Evolutionary conservation across 2,113 vertebrate genomes (phyloP).

Genomic region (Tenrec ecaudatus): DNA sequence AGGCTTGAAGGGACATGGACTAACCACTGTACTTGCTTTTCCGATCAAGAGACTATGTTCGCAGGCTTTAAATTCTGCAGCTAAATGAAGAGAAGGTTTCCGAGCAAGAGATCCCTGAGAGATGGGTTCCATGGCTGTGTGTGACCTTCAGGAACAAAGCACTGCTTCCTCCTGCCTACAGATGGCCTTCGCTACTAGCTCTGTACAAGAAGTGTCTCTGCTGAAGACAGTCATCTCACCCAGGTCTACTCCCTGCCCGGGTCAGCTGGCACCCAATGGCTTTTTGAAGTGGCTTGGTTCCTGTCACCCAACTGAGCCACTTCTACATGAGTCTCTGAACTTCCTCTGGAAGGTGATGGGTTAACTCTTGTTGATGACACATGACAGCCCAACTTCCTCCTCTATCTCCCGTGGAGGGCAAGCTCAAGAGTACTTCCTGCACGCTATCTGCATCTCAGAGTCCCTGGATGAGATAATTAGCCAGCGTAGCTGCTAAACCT

Average conservation of each 20-base stretch:
- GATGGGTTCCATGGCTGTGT: neutral
- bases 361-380: fast-evolving
- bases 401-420: neutral
- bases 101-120: too few relatives aligned
- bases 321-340: neutral
- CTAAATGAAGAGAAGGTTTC: neutral
- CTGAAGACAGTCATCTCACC: neutral
- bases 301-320: neutral
- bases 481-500: neutral
- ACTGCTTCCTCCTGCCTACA: neutral
- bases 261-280: neutral
- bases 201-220: neutral
- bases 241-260: neutral
- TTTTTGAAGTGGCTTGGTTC: neutral
- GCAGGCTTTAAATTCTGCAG: neutral
- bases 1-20: neutral
- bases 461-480: neutral
- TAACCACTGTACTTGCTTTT: neutral
- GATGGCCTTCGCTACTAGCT: too few relatives aligned
- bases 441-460: neutral
- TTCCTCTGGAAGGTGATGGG: too few relatives aligned
- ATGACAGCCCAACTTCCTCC: too few relatives aligned
- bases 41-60: neutral
- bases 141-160: neutral
- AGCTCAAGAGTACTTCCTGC: neutral